Evolutionary conservation across 2,888 invertebrate species (phyloP), one percentile per base, ranked within the genome.

Genomic region (Melieria crassipennis): DNA sequence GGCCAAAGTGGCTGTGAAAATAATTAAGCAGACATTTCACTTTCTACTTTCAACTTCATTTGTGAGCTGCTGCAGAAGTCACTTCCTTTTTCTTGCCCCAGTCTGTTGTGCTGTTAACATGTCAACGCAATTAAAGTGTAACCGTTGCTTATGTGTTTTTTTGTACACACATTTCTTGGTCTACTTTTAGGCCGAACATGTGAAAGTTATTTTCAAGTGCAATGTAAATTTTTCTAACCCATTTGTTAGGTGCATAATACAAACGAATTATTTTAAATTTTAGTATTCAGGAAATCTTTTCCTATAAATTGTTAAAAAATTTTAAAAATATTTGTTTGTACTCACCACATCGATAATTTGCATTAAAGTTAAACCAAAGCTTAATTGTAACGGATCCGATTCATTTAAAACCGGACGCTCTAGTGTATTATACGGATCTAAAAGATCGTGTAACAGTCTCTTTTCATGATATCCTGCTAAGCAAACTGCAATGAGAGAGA

Each of bases 271-370:
- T 30, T 30, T 30, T 30, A 30, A 30, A 30, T 30, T 30, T 30
- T 30, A 30, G 30, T 30, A 30, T 16, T 4, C 11, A 58, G 65
- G 9, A 48, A 65, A 43, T 52, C 61, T 67, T 62, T 50, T 47
- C 43, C 42, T 7, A 13, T 42, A 45, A 9, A 7, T 16, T 61
- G n/a, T 1, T 7, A 43, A 30, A 11, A 42, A 56, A 55, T 50
- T 50, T 30, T 11, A 30, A 16, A 61, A n/a, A 16, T 50, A 16
- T 43, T 46, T 16, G 16, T 46, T 42, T 65, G 6, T 80, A 91
- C 92, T 92, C 90, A 97, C 96, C 92, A 97, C 96, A 91, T 97
- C 96, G 88, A 97, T 97, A 89, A 97, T 97, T 91, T 97, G 97
- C 95, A 96, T 96, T 88, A 97, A 92, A 87, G 96, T 97, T 89